These are phyloP conservation scores for Ctenopoma multispine DNA, from an alignment of 2,797 vertebrate genomes.

Conservation along the genomic window DNA sequence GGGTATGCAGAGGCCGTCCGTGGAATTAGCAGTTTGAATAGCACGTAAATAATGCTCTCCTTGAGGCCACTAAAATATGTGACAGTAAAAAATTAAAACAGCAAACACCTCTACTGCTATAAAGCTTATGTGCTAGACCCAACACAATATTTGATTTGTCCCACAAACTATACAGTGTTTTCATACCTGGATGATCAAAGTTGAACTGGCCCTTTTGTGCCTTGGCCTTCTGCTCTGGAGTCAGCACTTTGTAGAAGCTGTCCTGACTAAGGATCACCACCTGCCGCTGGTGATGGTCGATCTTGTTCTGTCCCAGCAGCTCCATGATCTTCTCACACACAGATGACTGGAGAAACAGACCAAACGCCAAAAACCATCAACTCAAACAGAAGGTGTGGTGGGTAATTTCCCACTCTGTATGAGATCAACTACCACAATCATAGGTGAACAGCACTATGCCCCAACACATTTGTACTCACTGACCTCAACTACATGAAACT, in stretches of 20 bases:
- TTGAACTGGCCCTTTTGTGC: constrained; percentile 97
- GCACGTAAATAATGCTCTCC: background rate
- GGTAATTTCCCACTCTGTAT: background rate
- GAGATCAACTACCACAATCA: constrained; percentile 11
- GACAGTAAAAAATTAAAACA: too few species aligned
- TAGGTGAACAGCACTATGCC: constrained; percentile 4
- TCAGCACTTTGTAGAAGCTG: constrained; percentile 97
- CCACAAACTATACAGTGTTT: background rate
- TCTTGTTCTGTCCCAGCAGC: constrained; percentile 96
- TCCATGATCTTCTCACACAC: constrained; percentile 98
- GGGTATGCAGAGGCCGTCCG: background rate
- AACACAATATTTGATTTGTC: too few species aligned
- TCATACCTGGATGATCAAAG: constrained; percentile 96
- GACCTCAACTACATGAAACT: constrained; percentile 61
- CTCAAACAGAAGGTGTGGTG: background rate
- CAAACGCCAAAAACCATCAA: background rate
- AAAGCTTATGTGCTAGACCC: background rate
- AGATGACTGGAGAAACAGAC: constrained; percentile 86
- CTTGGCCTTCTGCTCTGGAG: constrained; percentile 95
- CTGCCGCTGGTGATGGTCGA: constrained; percentile 94
- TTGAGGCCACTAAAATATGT: background rate
- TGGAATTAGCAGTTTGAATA: background rate
- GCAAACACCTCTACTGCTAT: background rate
- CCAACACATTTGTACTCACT: constrained; percentile 44
- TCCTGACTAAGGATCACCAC: constrained; percentile 98